Conservation (phyloP, 35 echinoderm and acorn worm species). For the Hemicentrotus pulcherrimus region DNA sequence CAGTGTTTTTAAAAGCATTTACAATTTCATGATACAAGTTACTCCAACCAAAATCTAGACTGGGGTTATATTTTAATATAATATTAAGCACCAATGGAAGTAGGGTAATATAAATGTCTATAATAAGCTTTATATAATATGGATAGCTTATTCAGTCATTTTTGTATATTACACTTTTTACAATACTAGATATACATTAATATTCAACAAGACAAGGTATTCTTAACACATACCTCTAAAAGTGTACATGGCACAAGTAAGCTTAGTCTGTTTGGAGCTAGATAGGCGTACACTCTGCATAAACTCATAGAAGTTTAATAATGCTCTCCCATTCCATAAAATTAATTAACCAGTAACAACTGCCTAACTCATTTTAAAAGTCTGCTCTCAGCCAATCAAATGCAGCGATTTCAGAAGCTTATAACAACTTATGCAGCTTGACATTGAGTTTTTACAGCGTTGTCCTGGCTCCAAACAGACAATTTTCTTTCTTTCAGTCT, state of each 20-base stretch:
- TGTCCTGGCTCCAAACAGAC: too few species aligned
- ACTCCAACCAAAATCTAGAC: neutral
- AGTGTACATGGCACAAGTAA: neutral
- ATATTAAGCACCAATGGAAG: neutral
- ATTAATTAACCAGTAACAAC: too few species aligned
- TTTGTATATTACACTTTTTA: conserved; percentile 13
- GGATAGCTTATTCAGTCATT: neutral
- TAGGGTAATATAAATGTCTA: neutral
- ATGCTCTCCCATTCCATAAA: too few species aligned
- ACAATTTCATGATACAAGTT: neutral
- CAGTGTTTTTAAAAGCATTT: neutral
- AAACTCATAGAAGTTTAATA: too few species aligned
- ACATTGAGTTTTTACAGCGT: too few species aligned
- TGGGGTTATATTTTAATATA: neutral
- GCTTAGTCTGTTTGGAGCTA: too few species aligned
- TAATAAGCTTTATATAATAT: neutral
- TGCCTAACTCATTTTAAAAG: too few species aligned
- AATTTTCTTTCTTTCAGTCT: too few species aligned
- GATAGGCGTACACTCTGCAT: too few species aligned
- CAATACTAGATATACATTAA: neutral
- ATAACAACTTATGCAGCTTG: too few species aligned
- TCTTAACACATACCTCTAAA: neutral
- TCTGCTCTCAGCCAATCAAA: too few species aligned
- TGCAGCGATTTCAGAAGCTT: too few species aligned
- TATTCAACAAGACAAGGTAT: neutral